These are phyloP conservation scores for Galerucella pusilla DNA, from an alignment of 2,888 invertebrate genomes.

Conservation along the genomic window DNA sequence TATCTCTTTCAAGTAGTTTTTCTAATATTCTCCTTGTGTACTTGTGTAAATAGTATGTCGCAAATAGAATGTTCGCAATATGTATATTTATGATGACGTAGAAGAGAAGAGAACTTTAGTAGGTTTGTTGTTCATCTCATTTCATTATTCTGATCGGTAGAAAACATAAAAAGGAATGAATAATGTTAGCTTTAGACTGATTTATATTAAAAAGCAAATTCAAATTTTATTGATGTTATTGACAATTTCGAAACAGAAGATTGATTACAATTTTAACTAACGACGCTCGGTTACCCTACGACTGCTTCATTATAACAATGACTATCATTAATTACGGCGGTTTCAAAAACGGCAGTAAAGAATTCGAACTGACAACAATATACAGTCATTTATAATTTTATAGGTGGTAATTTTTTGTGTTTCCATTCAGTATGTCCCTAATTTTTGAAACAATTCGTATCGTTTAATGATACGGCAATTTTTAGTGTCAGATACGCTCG, in stretches of 20 bases:
- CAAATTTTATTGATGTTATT: background rate
- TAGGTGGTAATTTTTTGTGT: background rate
- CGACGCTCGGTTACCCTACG: background rate
- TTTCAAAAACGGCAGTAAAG: background rate
- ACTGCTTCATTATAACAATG: background rate
- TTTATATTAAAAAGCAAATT: background rate
- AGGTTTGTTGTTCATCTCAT: too few relatives aligned
- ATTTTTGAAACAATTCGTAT: background rate
- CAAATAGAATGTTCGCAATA: too few relatives aligned
- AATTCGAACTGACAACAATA: background rate
- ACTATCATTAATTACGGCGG: conserved; percentile 1
- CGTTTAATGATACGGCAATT: background rate
- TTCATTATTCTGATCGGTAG: background rate
- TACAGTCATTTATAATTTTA: background rate
- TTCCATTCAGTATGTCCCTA: background rate
- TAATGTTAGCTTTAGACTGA: background rate
- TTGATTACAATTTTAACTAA: background rate
- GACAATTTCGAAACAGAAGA: background rate
- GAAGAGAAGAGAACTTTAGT: too few relatives aligned
- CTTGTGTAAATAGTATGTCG: too few relatives aligned
- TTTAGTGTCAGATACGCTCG: background rate
- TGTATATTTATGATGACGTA: too few relatives aligned
- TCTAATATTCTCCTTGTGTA: too few relatives aligned
- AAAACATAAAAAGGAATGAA: background rate
- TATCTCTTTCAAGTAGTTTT: too few relatives aligned